Percentiles rank a stretch among this genome's conserved stretches.
phyloP scores from a whole-genome alignment of 2,888 invertebrate genomes.

The Miltochrista miniata region DNA sequence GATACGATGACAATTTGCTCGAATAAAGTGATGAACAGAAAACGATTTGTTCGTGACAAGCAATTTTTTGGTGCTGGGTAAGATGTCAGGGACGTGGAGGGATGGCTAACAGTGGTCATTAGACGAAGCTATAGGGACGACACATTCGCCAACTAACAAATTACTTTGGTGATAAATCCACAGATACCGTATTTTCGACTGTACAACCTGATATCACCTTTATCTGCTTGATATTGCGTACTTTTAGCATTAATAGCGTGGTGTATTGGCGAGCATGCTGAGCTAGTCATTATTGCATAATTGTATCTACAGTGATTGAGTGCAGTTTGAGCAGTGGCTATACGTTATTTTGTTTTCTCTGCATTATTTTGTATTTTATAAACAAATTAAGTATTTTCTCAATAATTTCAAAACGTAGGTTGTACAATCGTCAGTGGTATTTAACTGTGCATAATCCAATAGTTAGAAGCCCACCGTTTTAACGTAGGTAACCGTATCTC shows the following conservation, averaged over 20 bases:
- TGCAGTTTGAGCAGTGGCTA: not conserved
- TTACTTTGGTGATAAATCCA: constrained; percentile 69
- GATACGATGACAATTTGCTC: constrained; percentile 52
- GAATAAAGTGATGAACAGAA: constrained; percentile 56
- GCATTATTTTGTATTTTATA: not conserved
- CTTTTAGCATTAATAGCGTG: constrained; percentile 18
- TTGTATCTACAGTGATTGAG: not conserved
- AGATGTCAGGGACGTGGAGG: constrained; percentile 58
- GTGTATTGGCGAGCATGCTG: constrained; percentile 28
- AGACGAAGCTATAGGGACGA: constrained; percentile 76
- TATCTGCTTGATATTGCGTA: constrained; percentile 16
- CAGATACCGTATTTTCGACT: constrained; percentile 66
- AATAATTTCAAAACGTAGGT: constrained; percentile 35
- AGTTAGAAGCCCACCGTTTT: constrained; percentile 89
- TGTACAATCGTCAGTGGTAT: constrained; percentile 71
- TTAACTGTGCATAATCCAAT: constrained; percentile 70
- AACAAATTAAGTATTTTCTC: not conserved
- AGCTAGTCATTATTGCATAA: constrained; percentile 11
- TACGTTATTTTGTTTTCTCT: not conserved
- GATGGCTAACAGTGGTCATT: constrained; percentile 65
- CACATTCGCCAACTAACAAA: constrained; percentile 79
- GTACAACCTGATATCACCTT: constrained; percentile 63
- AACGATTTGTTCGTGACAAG: constrained; percentile 73
- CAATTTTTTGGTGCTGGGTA: constrained; percentile 66
- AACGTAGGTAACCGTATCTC: constrained; percentile 94